Evolutionary conservation across 1,140 invertebrate species (phyloP).

Genomic region (Drosophila lowei): DNA sequence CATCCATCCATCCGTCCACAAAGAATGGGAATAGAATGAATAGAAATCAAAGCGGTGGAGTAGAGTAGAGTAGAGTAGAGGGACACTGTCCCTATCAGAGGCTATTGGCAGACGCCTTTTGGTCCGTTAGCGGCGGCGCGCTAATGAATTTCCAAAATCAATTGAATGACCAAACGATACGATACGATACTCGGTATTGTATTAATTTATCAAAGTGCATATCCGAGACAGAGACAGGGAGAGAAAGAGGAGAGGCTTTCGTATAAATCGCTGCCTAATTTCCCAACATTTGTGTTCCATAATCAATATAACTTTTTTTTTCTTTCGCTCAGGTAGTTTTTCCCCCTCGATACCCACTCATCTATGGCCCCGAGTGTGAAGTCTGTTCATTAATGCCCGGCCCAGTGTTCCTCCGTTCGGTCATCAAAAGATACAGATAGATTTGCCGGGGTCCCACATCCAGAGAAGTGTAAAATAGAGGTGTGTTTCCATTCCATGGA

Average conservation of each 20-base stretch:
- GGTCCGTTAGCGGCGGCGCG: constrained; percentile 53
- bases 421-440: constrained; percentile 54
- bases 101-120: constrained; percentile 38
- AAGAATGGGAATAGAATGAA: constrained; percentile 19
- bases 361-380: constrained; percentile 56
- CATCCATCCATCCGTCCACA: too few relatives aligned
- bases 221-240: constrained; percentile 22
- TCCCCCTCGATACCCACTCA: neutral
- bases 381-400: constrained; percentile 67
- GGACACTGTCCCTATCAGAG: constrained; percentile 41
- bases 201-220: constrained; percentile 80
- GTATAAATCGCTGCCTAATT: constrained; percentile 80
- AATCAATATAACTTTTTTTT: constrained; percentile 69
- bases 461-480: constrained; percentile 71
- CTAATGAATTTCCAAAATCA: constrained; percentile 79
- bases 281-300: constrained; percentile 72
- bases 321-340: constrained; percentile 25
- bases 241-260: constrained; percentile 42
- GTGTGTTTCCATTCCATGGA: constrained; percentile 65
- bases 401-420: neutral
- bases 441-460: constrained; percentile 21
- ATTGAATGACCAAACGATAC: constrained; percentile 62
- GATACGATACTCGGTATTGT: constrained; percentile 58
- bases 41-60: constrained; percentile 38
- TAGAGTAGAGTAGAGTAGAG: constrained; percentile 1